These are phyloP conservation scores for Heliconius charithonia DNA, from an alignment of 2,888 invertebrate species.

Conservation along the genomic window DNA sequence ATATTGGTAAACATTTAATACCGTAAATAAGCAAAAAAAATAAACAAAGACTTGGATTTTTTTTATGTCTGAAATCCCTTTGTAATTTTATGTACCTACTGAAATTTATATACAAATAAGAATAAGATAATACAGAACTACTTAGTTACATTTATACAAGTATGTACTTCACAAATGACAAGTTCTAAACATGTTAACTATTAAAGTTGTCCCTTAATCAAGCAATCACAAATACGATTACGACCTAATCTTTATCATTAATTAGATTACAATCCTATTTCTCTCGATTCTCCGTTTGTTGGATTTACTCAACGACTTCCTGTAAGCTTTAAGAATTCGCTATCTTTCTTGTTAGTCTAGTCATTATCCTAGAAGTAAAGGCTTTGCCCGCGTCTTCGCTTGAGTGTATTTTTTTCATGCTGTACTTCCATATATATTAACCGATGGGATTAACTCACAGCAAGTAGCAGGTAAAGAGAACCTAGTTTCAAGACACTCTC, in stretches of 20 bases:
- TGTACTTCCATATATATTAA: too few relatives aligned
- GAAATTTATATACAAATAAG: too few relatives aligned
- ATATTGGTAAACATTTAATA: neutral
- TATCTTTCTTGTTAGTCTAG: slow-evolving; percentile 2
- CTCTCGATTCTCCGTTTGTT: slow-evolving; percentile 19
- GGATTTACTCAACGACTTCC: slow-evolving; percentile 24
- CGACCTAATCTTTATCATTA: slow-evolving; percentile 34
- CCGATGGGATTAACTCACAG: too few relatives aligned
- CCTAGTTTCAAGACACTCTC: too few relatives aligned
- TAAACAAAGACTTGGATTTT: neutral
- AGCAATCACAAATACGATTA: slow-evolving; percentile 9
- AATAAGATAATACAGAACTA: too few relatives aligned
- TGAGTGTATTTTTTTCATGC: too few relatives aligned
- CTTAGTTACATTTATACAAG: neutral
- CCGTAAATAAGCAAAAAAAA: neutral
- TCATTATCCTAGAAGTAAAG: neutral
- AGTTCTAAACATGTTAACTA: neutral
- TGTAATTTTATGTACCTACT: neutral
- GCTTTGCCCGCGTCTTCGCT: too few relatives aligned
- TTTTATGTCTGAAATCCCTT: neutral
- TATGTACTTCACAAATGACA: neutral
- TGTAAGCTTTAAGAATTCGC: slow-evolving; percentile 17
- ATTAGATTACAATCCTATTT: slow-evolving; percentile 41
- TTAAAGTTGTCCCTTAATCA: neutral
- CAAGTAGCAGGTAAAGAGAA: too few relatives aligned